Conservation (phyloP, 2,797 vertebrate genomes). For the Diplodus puntazzo region DNA sequence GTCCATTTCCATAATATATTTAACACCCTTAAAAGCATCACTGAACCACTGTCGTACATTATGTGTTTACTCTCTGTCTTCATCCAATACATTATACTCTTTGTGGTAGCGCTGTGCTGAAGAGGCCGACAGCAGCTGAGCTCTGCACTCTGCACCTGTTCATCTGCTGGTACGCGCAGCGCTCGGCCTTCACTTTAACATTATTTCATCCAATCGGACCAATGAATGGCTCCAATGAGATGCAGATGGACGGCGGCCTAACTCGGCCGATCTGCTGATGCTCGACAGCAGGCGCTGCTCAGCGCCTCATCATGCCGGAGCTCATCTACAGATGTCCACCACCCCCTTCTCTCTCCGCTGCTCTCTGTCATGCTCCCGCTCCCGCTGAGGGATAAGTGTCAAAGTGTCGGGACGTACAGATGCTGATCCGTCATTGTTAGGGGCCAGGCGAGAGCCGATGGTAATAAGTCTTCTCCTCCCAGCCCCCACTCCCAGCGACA, state of each 20-base stretch:
- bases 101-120: not conserved
- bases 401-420: conserved; percentile 77
- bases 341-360: not conserved
- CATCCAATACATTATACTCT: not conserved
- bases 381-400: conserved; percentile 70
- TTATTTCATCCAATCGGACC: conserved; percentile 21
- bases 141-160: conserved; percentile 54
- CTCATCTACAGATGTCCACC: conserved; percentile 76
- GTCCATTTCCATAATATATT: not conserved
- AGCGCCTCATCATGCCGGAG: conserved; percentile 52
- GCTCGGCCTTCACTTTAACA: conserved; percentile 7
- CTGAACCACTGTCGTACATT: not conserved
- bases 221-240: conserved; percentile 55
- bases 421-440: conserved; percentile 83
- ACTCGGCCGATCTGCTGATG: conserved; percentile 58
- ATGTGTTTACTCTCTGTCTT: not conserved
- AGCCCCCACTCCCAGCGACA: conserved; percentile 59
- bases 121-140: conserved; percentile 2
- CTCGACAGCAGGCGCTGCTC: conserved; percentile 56
- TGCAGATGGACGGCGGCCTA: conserved; percentile 66
- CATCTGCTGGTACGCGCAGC: conserved; percentile 16
- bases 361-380: conserved; percentile 16
- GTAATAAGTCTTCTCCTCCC: conserved; percentile 67
- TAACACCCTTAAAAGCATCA: not conserved
- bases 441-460: conserved; percentile 56